These are phyloP conservation scores for Junonia oenone DNA, from an alignment of 2,888 invertebrate genomes.

Conservation along the genomic window DNA sequence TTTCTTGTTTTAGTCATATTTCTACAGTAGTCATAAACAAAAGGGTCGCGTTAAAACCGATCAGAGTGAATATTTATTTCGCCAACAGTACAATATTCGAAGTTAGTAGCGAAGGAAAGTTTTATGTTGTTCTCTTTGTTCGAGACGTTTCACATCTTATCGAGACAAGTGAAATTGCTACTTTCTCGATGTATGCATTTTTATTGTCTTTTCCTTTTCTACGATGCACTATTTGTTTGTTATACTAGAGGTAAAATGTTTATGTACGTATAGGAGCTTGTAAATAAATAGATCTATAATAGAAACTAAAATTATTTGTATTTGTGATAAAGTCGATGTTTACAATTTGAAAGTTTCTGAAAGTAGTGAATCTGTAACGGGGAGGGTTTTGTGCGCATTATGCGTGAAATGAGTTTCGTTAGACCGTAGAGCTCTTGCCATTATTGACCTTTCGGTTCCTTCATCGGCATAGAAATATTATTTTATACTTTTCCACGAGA, in stretches of 20 bases:
- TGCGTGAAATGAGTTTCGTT: constrained; percentile 23
- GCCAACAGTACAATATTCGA: neutral
- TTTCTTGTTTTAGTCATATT: too few species aligned
- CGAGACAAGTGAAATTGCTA: constrained; percentile 11
- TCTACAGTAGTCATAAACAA: too few species aligned
- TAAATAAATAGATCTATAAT: too few species aligned
- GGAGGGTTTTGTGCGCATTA: constrained; percentile 10
- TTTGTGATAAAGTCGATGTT: too few species aligned
- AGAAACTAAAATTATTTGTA: too few species aligned
- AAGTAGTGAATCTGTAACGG: constrained; percentile 11
- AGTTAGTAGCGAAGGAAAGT: constrained; percentile 7
- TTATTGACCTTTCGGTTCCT: constrained; percentile 16
- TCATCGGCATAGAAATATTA: constrained; percentile 5
- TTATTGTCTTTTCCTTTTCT: constrained; percentile 1
- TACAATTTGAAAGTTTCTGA: constrained; percentile 11
- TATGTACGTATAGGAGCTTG: neutral
- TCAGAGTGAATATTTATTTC: neutral
- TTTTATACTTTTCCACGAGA: neutral
- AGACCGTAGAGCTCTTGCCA: constrained; percentile 1
- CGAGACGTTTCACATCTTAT: constrained; percentile 4
- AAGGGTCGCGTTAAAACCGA: neutral
- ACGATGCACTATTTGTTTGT: constrained; percentile 6
- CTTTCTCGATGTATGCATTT: constrained; percentile 4
- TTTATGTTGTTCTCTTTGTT: constrained; percentile 8
- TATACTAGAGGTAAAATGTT: neutral